phyloP scores from a whole-genome alignment of 2,113 vertebrate genomes.

The Anoplopoma fimbria region DNA sequence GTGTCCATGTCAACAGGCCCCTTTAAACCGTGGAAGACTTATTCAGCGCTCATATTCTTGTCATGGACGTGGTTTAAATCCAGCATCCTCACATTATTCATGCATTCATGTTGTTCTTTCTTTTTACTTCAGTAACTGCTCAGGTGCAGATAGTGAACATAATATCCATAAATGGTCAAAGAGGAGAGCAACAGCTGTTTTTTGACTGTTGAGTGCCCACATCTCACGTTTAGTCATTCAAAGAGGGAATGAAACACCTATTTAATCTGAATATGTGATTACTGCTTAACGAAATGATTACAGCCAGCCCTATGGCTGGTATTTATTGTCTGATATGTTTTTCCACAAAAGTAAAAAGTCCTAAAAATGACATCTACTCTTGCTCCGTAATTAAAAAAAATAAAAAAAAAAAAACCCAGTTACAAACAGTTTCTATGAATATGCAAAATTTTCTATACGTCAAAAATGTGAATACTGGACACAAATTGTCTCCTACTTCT shows the following conservation, averaged over 20 bases:
- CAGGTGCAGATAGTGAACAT: not conserved
- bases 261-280: not conserved
- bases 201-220: constrained; percentile 47
- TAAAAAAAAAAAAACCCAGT: too few relatives aligned
- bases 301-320: not conserved
- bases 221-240: not conserved
- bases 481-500: not conserved
- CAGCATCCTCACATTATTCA: not conserved
- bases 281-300: not conserved
- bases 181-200: constrained; percentile 61
- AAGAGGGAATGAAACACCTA: not conserved
- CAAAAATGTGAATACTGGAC: not conserved
- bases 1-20: constrained; percentile 63
- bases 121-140: not conserved
- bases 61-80: not conserved
- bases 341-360: not conserved
- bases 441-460: not conserved
- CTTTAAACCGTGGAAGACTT: not conserved
- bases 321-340: not conserved
- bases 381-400: not conserved
- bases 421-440: too few relatives aligned
- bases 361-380: not conserved
- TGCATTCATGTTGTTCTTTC: not conserved
- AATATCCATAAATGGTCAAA: not conserved
- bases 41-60: not conserved